Evolutionary conservation across 2,888 invertebrate genomes (phyloP).

Genomic region (Torymus tubicola): DNA sequence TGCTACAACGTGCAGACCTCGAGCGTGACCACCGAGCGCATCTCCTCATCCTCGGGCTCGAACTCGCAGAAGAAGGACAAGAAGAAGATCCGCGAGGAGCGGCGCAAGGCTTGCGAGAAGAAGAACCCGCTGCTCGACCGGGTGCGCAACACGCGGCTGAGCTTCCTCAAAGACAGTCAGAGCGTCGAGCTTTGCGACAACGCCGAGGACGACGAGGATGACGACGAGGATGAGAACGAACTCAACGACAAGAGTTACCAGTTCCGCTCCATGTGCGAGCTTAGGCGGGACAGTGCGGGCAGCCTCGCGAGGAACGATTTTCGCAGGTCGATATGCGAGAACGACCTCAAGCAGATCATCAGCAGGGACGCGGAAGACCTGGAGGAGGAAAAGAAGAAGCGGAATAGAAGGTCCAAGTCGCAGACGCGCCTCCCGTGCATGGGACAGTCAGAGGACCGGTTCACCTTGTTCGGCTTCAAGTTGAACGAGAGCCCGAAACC

Average conservation of each 20-base stretch:
- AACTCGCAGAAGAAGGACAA: constrained; percentile 79
- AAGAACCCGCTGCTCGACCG: constrained; percentile 85
- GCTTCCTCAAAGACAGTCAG: constrained; percentile 79
- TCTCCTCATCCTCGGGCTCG: constrained; percentile 73
- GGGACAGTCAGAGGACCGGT: constrained; percentile 61
- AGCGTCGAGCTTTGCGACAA: constrained; percentile 60
- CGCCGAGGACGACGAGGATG: constrained; percentile 57
- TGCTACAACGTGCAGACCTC: constrained; percentile 81
- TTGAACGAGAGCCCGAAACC: constrained; percentile 60
- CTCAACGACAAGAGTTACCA: constrained; percentile 54
- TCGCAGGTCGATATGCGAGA: constrained; percentile 70
- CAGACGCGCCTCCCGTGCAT: constrained; percentile 67
- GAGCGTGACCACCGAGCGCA: constrained; percentile 76
- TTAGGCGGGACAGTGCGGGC: constrained; percentile 59
- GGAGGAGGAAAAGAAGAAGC: constrained; percentile 64
- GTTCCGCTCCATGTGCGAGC: constrained; percentile 69
- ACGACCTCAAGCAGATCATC: constrained; percentile 66
- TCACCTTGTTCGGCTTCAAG: constrained; percentile 66
- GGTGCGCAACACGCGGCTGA: constrained; percentile 84
- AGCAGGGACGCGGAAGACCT: constrained; percentile 66
- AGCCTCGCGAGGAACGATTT: constrained; percentile 66
- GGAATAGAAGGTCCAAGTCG: constrained; percentile 72
- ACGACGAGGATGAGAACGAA: constrained; percentile 45
- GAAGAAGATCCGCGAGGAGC: constrained; percentile 76
- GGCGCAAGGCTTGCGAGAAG: constrained; percentile 76